A percentile compares a stretch with the other conserved stretches of the same genome.
phyloP scores from a whole-genome alignment of 2,797 vertebrate genomes.

The Gobio occitaniae region DNA sequence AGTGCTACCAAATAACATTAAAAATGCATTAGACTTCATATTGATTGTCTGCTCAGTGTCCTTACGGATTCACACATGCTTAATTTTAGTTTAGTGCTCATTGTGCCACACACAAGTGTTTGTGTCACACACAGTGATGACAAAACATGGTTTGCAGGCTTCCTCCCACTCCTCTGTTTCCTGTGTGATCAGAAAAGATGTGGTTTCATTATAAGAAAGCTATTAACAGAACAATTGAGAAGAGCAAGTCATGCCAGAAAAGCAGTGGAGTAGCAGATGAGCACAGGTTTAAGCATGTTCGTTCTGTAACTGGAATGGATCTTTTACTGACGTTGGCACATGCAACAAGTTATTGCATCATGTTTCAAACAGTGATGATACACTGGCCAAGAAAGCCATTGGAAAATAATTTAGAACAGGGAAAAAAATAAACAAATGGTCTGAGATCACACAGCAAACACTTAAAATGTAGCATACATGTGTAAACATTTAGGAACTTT shows the following conservation, averaged over 20 bases:
- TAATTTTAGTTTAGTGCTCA: neutral
- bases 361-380: neutral
- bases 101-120: neutral
- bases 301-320: neutral
- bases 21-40: neutral
- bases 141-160: conserved; percentile 36
- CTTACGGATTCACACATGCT: neutral
- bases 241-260: neutral
- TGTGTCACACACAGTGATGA: neutral
- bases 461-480: neutral
- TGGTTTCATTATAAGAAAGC: conserved; percentile 20
- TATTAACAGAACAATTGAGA: conserved; percentile 26
- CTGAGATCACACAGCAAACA: conserved; percentile 26
- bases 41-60: neutral
- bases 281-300: conserved; percentile 19
- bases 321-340: neutral
- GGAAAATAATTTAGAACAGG: conserved; percentile 1
- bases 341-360: neutral
- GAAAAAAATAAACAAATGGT: conserved; percentile 2
- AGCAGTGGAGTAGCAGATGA: neutral
- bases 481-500: conserved; percentile 1
- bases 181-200: conserved; percentile 30
- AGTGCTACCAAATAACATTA: neutral
- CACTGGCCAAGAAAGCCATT: conserved; percentile 8
- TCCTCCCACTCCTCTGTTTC: conserved; percentile 37